These are phyloP conservation scores for Myotis brandtii DNA, from an alignment of 2,113 vertebrate genomes.

Conservation along the genomic window DNA sequence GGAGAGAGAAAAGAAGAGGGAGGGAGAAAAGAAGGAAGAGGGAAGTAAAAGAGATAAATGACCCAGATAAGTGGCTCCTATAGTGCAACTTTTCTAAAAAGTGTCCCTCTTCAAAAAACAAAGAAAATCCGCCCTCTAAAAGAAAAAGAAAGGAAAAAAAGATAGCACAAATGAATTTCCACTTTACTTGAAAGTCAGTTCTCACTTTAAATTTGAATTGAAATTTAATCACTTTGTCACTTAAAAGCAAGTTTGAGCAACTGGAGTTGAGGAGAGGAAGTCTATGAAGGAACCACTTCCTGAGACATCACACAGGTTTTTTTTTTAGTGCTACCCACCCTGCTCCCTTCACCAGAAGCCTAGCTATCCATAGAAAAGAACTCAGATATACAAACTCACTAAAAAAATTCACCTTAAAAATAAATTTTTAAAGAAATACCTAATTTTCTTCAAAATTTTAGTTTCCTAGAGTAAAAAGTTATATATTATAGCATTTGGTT, in stretches of 20 bases:
- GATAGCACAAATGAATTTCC: not conserved
- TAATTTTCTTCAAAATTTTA: not conserved
- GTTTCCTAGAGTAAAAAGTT: not conserved
- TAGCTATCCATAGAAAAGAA: not conserved
- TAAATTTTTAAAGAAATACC: not conserved
- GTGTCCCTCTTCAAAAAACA: not conserved
- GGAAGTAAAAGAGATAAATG: not conserved
- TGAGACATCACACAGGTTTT: not conserved
- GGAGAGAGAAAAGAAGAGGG: not conserved
- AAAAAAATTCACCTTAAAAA: not conserved
- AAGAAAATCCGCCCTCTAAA: not conserved
- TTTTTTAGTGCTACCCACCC: not conserved
- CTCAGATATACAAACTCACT: not conserved
- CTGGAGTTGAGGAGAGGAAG: not conserved
- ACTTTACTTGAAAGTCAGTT: slow-evolving; percentile 27
- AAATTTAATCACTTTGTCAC: slow-evolving; percentile 54
- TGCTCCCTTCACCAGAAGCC: not conserved
- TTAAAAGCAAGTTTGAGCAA: slow-evolving; percentile 30
- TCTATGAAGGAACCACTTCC: not conserved
- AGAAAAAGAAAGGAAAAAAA: not conserved
- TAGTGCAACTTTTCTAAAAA: not conserved
- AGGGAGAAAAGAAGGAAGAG: not conserved
- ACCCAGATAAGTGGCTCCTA: not conserved
- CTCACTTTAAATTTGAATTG: slow-evolving; percentile 17
- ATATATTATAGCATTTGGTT: not conserved